Evolutionary conservation across 1,140 invertebrate species (phyloP), one percentile per base, ranked within the genome.

Genomic region (Mylabris phalerata): DNA sequence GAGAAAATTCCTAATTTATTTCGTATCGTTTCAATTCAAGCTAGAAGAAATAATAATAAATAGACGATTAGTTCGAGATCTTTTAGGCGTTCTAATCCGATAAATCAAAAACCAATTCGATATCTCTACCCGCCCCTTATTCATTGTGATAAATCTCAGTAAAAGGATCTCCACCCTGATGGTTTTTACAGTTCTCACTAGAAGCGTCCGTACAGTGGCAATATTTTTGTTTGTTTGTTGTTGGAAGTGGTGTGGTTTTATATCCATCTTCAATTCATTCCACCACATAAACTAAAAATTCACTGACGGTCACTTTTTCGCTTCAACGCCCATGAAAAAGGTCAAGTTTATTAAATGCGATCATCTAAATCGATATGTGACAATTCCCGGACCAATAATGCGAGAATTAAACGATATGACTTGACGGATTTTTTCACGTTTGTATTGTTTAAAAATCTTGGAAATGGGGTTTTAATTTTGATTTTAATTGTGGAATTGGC

Each of bases 271-370:
- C 60, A 62, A 62, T 62, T 62, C 60, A 58, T 62, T 62, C 60
- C 60, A 48, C 60, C 60, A 62, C 60, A 62, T 62, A 62, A 62
- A 62, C 50, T 59, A 62, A 62, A 62, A 62, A 62, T 62, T 62
- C 55, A 57, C 60, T 59, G 60, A 62, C 60, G 60, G 57, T 62
- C 60, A 62, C 60, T 62, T 62, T 62, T 62, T 62, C 60, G 50
- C 50, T 45, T 51, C 42, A 50, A 50, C 55, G 55, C 56, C 48
- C 45, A 50, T 32, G 19, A 26, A 59, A 62, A 58, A 44, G 60
- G 60, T 62, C 56, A 59, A 62, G 55, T 56, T 61, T 62, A 62
- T 58, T 62, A 54, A 58, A 52, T 32, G 32, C 4, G 32, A 32
- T 32, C 32, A 32, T 32, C 7, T 32, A 32, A 5, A 32, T 47